phyloP scores from a whole-genome alignment of 2,113 vertebrate genomes.

The Amphilophus citrinellus region DNA sequence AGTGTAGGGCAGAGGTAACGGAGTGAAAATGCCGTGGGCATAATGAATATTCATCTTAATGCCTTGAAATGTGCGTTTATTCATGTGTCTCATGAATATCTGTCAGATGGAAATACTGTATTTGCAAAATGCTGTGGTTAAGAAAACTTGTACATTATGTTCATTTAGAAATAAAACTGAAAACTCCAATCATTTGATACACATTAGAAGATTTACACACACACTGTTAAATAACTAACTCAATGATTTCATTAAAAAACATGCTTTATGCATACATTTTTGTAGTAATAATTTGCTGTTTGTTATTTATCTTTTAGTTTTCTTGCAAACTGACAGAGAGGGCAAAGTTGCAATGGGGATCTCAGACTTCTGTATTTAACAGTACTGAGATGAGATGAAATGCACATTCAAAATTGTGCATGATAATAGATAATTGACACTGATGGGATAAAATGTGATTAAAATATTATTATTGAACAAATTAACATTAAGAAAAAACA shows the following conservation, averaged over 20 bases:
- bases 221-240: too few species aligned
- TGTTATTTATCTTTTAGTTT: neutral
- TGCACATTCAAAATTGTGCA: too few species aligned
- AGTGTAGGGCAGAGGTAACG: constrained; percentile 27
- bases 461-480: too few species aligned
- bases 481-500: neutral
- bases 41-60: neutral
- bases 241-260: neutral
- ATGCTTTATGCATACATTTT: neutral
- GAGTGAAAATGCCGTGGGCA: constrained; percentile 38
- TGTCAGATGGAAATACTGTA: neutral
- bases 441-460: neutral
- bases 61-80: neutral
- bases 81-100: neutral
- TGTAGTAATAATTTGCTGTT: neutral
- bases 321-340: neutral
- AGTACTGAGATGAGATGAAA: too few species aligned
- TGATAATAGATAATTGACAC: neutral
- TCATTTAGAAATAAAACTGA: neutral
- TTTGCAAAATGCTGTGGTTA: neutral
- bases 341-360: neutral
- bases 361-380: neutral
- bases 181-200: neutral
- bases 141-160: neutral
- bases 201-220: neutral